Conservation (phyloP, 1,140 invertebrate genomes). For the fruit fly (Drosophila melanogaster) region Release_6_plus_ISO1_MT NT_037436.4:16381501-16382000, state of each 20-base stretch:
- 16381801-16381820: constrained; percentile 54
- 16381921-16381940: constrained; percentile 48
- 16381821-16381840: constrained; percentile 48
- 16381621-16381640: background rate
- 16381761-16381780: constrained; percentile 5
- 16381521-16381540: no score
- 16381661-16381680: background rate
- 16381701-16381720: constrained; percentile 25
- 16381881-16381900: constrained; percentile 34
- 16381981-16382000: constrained; percentile 39
- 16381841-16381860: constrained; percentile 53
- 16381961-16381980: constrained; percentile 44
- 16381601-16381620: background rate
- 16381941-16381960: constrained; percentile 28
- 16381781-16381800: constrained; percentile 58
- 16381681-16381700: constrained; percentile 4
- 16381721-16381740: constrained; percentile 19
- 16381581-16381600: background rate
- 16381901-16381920: constrained; percentile 45
- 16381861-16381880: constrained; percentile 56
- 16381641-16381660: constrained; percentile 12
- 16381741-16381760: background rate
- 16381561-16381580: no score
- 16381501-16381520: no score
- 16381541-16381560: no score